phyloP scores from a whole-genome alignment of 1,140 invertebrate species.

The Ooceraea biroi region DNA sequence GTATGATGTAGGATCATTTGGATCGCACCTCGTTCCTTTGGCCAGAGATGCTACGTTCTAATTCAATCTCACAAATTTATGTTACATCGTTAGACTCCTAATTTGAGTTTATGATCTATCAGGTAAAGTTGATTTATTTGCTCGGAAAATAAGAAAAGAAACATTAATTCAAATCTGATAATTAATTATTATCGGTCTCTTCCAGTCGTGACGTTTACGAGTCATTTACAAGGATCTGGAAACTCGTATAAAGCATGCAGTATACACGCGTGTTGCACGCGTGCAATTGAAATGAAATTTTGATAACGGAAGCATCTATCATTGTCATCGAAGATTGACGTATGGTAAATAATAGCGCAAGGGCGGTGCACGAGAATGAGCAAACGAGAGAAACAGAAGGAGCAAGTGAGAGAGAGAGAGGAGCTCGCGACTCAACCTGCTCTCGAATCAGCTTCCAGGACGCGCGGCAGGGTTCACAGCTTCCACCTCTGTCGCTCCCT shows the following conservation, averaged over 20 bases:
- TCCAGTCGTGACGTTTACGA: not conserved
- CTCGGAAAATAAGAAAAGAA: not conserved
- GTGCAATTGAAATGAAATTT: not conserved
- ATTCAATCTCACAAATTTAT: not conserved
- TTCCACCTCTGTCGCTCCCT: constrained; percentile 50
- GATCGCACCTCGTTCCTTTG: not conserved
- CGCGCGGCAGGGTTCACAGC: constrained; percentile 45
- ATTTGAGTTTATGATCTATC: too few species aligned
- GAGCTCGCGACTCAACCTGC: constrained; percentile 49
- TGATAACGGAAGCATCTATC: not conserved
- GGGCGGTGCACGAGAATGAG: constrained; percentile 10
- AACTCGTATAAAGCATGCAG: too few species aligned
- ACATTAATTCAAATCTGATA: not conserved
- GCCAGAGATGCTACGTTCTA: not conserved
- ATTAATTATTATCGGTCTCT: not conserved
- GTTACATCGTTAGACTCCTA: too few species aligned
- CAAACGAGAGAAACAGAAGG: not conserved
- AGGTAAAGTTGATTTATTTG: not conserved
- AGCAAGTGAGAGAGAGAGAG: constrained; percentile 9
- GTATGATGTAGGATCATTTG: not conserved
- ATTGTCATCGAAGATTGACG: not conserved
- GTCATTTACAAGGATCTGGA: too few species aligned
- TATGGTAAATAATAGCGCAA: constrained; percentile 24
- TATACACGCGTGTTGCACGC: too few species aligned
- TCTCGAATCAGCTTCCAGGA: constrained; percentile 51